These are phyloP conservation scores for Heteromormyrus szaboi DNA, from an alignment of 2,797 vertebrate genomes.

Conservation along the genomic window DNA sequence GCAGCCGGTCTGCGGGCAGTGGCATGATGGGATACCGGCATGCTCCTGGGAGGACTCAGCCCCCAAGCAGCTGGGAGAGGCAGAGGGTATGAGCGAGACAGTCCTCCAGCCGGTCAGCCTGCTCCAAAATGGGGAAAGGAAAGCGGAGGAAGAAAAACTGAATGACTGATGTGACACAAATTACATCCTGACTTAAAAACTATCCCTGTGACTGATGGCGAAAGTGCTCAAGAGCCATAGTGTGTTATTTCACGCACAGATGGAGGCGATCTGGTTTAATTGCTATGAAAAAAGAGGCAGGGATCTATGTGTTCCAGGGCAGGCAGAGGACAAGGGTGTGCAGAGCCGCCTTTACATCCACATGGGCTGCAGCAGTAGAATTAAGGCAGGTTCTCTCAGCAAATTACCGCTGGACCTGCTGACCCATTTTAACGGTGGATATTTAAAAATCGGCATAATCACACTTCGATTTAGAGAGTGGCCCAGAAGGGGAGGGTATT, in stretches of 20 bases:
- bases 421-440: constrained; percentile 49
- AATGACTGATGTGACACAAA: constrained; percentile 18
- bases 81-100: constrained; percentile 40
- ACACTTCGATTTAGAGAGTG: constrained; percentile 20
- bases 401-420: constrained; percentile 49
- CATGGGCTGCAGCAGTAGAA: constrained; percentile 26
- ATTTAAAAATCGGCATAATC: constrained; percentile 40
- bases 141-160: not conserved
- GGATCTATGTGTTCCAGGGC: constrained; percentile 32
- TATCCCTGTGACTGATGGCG: constrained; percentile 22
- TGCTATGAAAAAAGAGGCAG: constrained; percentile 39
- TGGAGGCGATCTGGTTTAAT: constrained; percentile 39
- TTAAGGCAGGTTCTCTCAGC: constrained; percentile 3
- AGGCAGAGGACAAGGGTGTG: constrained; percentile 24
- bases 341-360: constrained; percentile 30
- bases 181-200: constrained; percentile 19
- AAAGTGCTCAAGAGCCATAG: constrained; percentile 30
- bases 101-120: constrained; percentile 44
- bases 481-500: not conserved
- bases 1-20: constrained; percentile 56
- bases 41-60: constrained; percentile 45
- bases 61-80: constrained; percentile 32
- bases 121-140: constrained; percentile 22
- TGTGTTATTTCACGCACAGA: constrained; percentile 40
- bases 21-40: constrained; percentile 57